Conservation (phyloP, 2,888 invertebrate species). For the Perizoma affinitatum region DNA sequence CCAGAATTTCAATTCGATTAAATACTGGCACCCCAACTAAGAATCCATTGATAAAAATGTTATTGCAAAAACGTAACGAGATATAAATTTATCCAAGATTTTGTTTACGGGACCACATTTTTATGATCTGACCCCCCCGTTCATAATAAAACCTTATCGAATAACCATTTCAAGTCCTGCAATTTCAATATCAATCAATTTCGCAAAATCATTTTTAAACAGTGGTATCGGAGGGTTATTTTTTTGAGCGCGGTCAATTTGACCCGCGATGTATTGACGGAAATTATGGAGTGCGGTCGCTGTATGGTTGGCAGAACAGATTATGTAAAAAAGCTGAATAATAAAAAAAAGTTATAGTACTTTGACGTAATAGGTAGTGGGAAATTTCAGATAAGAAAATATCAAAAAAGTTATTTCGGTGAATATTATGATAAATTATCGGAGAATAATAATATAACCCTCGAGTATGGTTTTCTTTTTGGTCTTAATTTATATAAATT, state of each 20-base stretch:
- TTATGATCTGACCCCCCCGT: background rate
- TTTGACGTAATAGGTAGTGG: too few relatives aligned
- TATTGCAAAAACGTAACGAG: too few relatives aligned
- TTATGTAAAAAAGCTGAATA: constrained; percentile 6
- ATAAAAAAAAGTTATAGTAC: background rate
- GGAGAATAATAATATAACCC: too few relatives aligned
- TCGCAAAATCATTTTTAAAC: constrained; percentile 36
- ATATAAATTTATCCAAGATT: too few relatives aligned
- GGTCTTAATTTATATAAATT: too few relatives aligned
- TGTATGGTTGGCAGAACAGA: constrained; percentile 39
- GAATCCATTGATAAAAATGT: too few relatives aligned
- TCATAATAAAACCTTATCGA: constrained; percentile 30
- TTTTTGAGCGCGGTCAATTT: constrained; percentile 44
- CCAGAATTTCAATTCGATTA: too few relatives aligned
- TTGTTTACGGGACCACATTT: background rate
- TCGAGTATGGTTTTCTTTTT: too few relatives aligned
- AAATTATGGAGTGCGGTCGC: constrained; percentile 48
- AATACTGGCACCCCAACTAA: too few relatives aligned
- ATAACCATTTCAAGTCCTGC: constrained; percentile 32
- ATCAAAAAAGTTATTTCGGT: too few relatives aligned
- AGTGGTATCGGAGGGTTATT: constrained; percentile 48
- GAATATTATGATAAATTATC: too few relatives aligned
- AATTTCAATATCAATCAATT: constrained; percentile 37
- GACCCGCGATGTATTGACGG: constrained; percentile 51
- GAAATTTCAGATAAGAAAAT: too few relatives aligned